A percentile compares a stretch with the other conserved stretches of the same genome.
These are phyloP conservation scores for Coptodon bakossiorum DNA, from an alignment of 2,113 vertebrate species.

Conservation along the genomic window DNA sequence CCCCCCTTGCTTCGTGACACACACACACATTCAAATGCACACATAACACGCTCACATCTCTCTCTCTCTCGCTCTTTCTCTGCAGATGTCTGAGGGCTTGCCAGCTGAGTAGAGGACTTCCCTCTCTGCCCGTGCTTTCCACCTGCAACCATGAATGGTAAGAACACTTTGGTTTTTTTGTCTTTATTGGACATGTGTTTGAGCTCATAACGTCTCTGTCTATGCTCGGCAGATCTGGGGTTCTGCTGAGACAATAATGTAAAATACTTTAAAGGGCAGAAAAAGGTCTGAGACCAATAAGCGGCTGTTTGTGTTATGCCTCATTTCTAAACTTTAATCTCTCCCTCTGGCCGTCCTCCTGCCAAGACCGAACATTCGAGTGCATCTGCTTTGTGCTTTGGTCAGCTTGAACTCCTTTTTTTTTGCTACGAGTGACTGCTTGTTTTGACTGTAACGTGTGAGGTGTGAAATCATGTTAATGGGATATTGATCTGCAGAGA, in stretches of 20 bases:
- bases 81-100: slow-evolving; percentile 69
- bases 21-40: background rate
- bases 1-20: background rate
- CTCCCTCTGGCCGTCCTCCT: background rate
- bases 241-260: background rate
- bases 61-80: slow-evolving; percentile 5
- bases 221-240: background rate
- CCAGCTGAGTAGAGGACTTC: slow-evolving; percentile 60
- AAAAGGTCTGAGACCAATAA: background rate
- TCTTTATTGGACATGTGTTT: background rate
- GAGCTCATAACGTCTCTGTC: background rate
- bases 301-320: background rate
- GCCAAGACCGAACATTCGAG: background rate
- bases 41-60: background rate
- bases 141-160: slow-evolving; percentile 77
- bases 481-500: background rate
- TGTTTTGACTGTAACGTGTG: background rate
- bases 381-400: background rate
- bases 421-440: background rate
- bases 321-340: background rate
- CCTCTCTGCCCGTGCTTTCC: slow-evolving; percentile 46
- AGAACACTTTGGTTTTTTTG: slow-evolving; percentile 28
- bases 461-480: background rate
- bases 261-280: background rate
- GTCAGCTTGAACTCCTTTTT: background rate